phyloP scores from a whole-genome alignment of 2,113 vertebrate genomes.

The Tyto alba region DNA sequence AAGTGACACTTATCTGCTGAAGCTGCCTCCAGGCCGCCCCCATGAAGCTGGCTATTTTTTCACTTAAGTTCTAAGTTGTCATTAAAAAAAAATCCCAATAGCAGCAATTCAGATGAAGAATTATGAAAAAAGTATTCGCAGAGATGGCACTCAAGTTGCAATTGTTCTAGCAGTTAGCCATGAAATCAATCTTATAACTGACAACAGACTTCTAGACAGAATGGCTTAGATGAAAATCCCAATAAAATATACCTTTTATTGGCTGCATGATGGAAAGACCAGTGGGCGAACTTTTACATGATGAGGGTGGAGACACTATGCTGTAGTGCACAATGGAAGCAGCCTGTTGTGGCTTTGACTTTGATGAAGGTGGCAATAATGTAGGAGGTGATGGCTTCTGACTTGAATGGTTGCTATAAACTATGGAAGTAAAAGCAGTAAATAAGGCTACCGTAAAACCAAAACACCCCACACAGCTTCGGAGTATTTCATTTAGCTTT shows the following conservation, averaged over 20 bases:
- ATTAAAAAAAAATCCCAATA: background rate
- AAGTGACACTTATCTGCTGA: background rate
- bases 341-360: slow-evolving; percentile 57
- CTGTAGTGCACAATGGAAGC: slow-evolving; percentile 62
- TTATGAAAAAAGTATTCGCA: background rate
- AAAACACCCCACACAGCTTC: background rate
- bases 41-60: background rate
- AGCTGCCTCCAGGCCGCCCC: background rate
- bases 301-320: slow-evolving; percentile 57
- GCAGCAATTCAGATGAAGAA: background rate
- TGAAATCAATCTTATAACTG: background rate
- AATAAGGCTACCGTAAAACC: slow-evolving; percentile 5
- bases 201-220: background rate
- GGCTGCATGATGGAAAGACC: slow-evolving; percentile 62
- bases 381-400: slow-evolving; percentile 61
- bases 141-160: background rate
- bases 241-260: slow-evolving; percentile 50
- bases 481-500: background rate
- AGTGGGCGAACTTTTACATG: slow-evolving; percentile 58
- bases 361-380: slow-evolving; percentile 61
- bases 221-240: slow-evolving; percentile 15
- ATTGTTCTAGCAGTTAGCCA: background rate
- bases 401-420: slow-evolving; percentile 60
- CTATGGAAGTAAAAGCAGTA: slow-evolving; percentile 50
- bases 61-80: background rate